phyloP scores from a whole-genome alignment of 2,113 vertebrate species.

The Aphelocoma coerulescens region DNA sequence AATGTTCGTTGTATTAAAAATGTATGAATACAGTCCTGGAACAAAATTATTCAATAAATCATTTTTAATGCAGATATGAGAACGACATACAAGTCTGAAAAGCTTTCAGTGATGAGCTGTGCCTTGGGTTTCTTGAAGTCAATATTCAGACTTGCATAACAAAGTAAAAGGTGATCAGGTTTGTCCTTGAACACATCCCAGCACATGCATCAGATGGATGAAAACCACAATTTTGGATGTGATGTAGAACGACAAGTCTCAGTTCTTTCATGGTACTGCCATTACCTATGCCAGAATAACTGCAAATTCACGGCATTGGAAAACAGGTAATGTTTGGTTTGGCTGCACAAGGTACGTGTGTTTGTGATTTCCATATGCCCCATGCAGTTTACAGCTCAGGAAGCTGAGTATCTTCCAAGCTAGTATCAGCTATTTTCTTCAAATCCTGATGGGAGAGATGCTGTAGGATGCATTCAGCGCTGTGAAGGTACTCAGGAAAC shows the following conservation, averaged over 20 bases:
- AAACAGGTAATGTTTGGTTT: background rate
- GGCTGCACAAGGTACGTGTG: background rate
- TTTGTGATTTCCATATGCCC: background rate
- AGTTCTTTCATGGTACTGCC: background rate
- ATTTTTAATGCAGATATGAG: constrained; percentile 12
- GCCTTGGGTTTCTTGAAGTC: background rate
- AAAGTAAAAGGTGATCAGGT: background rate
- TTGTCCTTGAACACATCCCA: background rate
- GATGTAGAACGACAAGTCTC: background rate
- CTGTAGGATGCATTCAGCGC: background rate
- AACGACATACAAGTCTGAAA: background rate
- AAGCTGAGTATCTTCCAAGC: background rate
- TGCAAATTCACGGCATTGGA: background rate
- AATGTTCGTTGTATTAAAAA: constrained; percentile 39
- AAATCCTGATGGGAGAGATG: background rate
- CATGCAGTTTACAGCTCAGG: background rate
- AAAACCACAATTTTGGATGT: background rate
- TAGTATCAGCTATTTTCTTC: background rate
- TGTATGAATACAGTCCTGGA: constrained; percentile 5
- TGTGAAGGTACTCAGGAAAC: background rate
- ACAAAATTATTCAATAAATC: constrained; percentile 41
- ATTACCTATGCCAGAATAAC: background rate
- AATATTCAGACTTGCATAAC: background rate
- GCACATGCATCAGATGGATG: background rate
- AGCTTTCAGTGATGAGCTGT: background rate